Conservation (phyloP, 2,113 vertebrate genomes). For the Pica pica region DNA sequence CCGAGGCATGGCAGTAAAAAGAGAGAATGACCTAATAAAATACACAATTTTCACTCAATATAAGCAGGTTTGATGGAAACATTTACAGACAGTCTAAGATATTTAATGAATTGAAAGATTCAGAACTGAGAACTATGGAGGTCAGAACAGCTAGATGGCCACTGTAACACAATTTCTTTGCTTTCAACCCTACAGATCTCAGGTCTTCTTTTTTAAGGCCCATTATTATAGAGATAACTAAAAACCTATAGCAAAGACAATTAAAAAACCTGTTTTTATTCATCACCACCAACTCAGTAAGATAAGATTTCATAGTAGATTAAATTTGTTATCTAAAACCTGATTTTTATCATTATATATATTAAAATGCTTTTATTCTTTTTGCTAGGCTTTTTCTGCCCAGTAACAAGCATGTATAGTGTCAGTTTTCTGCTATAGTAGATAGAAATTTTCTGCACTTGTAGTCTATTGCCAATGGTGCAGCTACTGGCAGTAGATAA, state of each 20-base stretch:
- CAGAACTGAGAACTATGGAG: not conserved
- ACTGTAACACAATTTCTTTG: not conserved
- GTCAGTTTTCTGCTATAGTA: conserved; percentile 63
- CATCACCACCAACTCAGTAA: not conserved
- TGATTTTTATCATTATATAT: not conserved
- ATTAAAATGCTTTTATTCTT: conserved; percentile 35
- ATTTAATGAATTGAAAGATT: not conserved
- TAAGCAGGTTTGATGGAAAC: not conserved
- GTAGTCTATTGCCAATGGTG: conserved; percentile 50
- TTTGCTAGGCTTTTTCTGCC: conserved; percentile 17
- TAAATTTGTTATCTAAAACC: not conserved
- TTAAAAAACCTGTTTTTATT: not conserved
- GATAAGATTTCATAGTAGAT: not conserved
- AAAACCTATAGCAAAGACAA: not conserved
- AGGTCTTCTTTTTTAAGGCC: not conserved
- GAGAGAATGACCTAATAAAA: not conserved
- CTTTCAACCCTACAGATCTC: not conserved
- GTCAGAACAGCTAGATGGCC: not conserved
- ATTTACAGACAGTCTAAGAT: not conserved
- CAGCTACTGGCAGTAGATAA: conserved; percentile 58
- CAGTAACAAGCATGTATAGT: not conserved
- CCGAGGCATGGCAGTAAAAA: not conserved
- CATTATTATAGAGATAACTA: not conserved
- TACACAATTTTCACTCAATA: not conserved
- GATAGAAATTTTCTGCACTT: conserved; percentile 53